phyloP scores from a whole-genome alignment of 2,797 vertebrate genomes.

The Urocyon cinereoargenteus region DNA sequence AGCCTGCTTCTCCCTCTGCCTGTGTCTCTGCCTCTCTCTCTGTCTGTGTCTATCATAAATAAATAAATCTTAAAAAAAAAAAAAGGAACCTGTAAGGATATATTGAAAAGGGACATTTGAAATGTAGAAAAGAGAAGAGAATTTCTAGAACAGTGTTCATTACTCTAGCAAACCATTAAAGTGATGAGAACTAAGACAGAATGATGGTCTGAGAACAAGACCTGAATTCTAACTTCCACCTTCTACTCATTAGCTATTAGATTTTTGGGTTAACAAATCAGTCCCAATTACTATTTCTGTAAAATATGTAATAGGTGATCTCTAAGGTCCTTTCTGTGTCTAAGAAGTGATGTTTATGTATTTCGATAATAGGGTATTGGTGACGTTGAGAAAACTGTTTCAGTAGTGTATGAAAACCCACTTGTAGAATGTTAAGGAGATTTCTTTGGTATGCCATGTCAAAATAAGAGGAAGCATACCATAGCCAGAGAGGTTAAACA shows the following conservation, averaged over 20 bases:
- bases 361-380: constrained; percentile 24
- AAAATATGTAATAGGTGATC: background rate
- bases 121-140: background rate
- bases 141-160: background rate
- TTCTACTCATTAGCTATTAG: background rate
- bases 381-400: background rate
- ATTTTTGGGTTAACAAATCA: background rate
- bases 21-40: too few species aligned
- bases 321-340: background rate
- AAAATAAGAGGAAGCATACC: background rate
- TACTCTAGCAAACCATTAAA: background rate
- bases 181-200: background rate
- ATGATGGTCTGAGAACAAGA: background rate
- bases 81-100: background rate
- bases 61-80: too few species aligned
- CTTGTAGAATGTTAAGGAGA: background rate
- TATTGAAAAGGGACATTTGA: background rate
- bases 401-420: background rate
- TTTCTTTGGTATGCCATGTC: background rate
- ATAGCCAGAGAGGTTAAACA: background rate
- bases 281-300: background rate
- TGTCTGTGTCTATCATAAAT: too few species aligned
- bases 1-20: too few species aligned
- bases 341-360: constrained; percentile 2
- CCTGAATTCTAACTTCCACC: background rate